Evolutionary conservation across 1,140 invertebrate species (phyloP), one percentile per base, ranked within the genome.

Genomic region (Cotesia chilonis): DNA sequence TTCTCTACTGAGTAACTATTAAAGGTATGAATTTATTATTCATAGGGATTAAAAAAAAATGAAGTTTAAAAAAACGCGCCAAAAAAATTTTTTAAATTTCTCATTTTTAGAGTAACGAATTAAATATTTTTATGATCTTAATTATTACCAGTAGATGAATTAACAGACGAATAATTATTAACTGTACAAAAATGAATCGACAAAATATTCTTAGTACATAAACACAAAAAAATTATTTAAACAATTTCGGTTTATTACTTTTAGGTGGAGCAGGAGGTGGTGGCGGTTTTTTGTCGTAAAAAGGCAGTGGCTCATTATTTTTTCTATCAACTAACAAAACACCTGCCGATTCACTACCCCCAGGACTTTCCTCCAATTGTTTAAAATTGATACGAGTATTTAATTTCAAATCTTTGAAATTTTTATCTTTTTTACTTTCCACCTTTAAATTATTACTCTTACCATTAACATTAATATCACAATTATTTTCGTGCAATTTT

Each of bases 251-350:
- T 63, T 84, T 85, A 36, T 79, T 74, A 65, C 70, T 77, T 77
- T 83, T 84, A 37, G 79, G 72, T 4, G 81, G 79, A 51, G 77
- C 76, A 7, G 86, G 86, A n/a, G 83, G 84, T 0, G 84, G 84
- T 4, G 84, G 84, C 54, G 86, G 83, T 68, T 87, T 87, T 76
- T 87, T 86, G 60, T 86, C 76, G 38, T 87, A 87, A 76, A 84
- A 86, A 0, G 81, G 79, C 55, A 79, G 67, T 68, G 71, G 69
- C 36, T 55, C 76, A 75, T 52, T 72, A 14, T 17, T n/a, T 52
- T 4, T 17, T 7, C 14, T 14, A 4, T 10, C 4, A 12, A 36
- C n/a, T n/a, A 28, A 35, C 5, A 36, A 35, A 55, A 17, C 51
- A 55, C 51, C 12, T 68, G 17, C 12, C 6, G 17, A 38, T n/a